Conservation (phyloP, 2,888 invertebrate genomes). For the Acanthosepion lycidas region DNA sequence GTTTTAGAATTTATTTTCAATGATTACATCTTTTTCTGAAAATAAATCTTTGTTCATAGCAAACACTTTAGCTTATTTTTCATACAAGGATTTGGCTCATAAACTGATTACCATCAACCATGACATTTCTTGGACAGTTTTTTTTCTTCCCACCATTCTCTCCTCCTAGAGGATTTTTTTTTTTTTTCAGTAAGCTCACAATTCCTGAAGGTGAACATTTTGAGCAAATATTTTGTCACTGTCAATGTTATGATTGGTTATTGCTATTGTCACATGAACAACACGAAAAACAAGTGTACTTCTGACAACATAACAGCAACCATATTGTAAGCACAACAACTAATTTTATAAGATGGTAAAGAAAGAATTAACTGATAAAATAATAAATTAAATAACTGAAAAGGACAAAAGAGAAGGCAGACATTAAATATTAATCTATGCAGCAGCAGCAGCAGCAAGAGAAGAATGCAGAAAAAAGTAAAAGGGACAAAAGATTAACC, state of each 20-base stretch:
- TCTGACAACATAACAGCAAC: not conserved
- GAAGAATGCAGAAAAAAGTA: not conserved
- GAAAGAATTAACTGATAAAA: not conserved
- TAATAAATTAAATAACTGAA: not conserved
- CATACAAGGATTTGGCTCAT: not conserved
- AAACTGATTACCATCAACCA: not conserved
- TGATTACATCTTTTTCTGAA: not conserved
- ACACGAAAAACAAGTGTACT: not conserved
- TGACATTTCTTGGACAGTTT: not conserved
- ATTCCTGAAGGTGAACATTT: not conserved
- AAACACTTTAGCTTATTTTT: not conserved
- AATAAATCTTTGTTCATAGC: conserved; percentile 24
- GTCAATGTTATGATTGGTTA: not conserved
- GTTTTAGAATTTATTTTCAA: not conserved
- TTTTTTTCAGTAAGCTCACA: not conserved
- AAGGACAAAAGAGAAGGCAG: not conserved
- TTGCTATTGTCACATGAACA: not conserved
- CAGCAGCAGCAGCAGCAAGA: not conserved
- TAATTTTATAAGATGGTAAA: conserved; percentile 6
- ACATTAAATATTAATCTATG: not conserved
- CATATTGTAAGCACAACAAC: conserved; percentile 33
- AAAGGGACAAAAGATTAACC: not conserved
- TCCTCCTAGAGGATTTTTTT: too few relatives aligned
- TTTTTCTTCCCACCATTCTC: too few relatives aligned
- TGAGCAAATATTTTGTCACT: not conserved